phyloP scores from a whole-genome alignment of 2,113 vertebrate genomes.

The Lagopus leucura region DNA sequence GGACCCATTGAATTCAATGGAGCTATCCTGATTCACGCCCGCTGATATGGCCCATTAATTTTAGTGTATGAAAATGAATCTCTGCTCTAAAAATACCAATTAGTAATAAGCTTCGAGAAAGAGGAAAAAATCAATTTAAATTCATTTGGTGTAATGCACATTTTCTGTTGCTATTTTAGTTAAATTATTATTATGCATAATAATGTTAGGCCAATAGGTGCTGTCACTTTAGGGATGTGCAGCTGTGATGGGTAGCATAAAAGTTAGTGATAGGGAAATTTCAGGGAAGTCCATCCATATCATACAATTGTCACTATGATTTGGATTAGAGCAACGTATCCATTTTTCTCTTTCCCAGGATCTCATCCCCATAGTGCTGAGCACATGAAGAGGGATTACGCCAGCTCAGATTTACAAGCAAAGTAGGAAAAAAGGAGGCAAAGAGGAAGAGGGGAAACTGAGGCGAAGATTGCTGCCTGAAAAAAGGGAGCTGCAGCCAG shows the following conservation, averaged over 20 bases:
- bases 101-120: constrained; percentile 68
- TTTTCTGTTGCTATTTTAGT: constrained; percentile 69
- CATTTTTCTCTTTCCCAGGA: not conserved
- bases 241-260: constrained; percentile 21
- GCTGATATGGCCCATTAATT: constrained; percentile 47
- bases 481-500: not conserved
- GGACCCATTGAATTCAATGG: not conserved
- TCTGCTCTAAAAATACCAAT: constrained; percentile 70
- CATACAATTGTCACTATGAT: not conserved
- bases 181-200: constrained; percentile 67
- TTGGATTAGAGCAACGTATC: not conserved
- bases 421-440: not conserved
- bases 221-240: constrained; percentile 53
- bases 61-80: constrained; percentile 61
- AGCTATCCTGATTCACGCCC: constrained; percentile 46
- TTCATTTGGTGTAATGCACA: constrained; percentile 64
- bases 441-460: constrained; percentile 23
- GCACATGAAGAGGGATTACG: not conserved
- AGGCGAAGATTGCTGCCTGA: not conserved
- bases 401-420: not conserved
- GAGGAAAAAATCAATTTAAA: constrained; percentile 68
- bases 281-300: constrained; percentile 2
- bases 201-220: constrained; percentile 61
- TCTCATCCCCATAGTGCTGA: not conserved
- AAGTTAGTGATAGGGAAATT: constrained; percentile 48